These are phyloP conservation scores for Dascyllus trimaculatus DNA, from an alignment of 2,113 vertebrate genomes.

Conservation along the genomic window DNA sequence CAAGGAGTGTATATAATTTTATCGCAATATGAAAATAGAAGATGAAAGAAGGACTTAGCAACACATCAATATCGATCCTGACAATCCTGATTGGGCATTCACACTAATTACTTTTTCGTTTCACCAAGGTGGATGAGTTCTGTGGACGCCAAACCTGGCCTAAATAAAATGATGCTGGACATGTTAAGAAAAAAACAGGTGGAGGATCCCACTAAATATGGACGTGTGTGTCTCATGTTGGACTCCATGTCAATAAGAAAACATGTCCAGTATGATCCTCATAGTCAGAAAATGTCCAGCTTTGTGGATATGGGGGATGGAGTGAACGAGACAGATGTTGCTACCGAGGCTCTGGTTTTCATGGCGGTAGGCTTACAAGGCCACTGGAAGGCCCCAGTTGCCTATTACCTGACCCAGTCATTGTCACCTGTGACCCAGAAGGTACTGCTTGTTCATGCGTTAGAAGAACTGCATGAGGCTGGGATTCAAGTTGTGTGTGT, in stretches of 20 bases:
- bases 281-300: constrained; percentile 43
- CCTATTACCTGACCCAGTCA: constrained; percentile 44
- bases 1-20: no score
- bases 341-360: constrained; percentile 37
- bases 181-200: no score
- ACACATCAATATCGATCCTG: no score
- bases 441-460: constrained; percentile 32
- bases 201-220: constrained; percentile 25
- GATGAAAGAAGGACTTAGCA: no score
- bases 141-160: no score
- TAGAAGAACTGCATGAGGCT: constrained; percentile 44
- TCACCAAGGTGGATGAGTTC: no score
- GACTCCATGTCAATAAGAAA: constrained; percentile 54
- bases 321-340: constrained; percentile 37
- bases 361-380: constrained; percentile 48
- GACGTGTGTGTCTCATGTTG: constrained; percentile 38
- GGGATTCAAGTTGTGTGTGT: constrained; percentile 34
- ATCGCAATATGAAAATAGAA: no score
- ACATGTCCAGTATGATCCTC: constrained; percentile 46
- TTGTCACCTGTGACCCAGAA: constrained; percentile 46
- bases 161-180: no score
- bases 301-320: constrained; percentile 59
- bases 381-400: constrained; percentile 28
- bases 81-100: no score
- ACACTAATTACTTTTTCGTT: no score